Evolutionary conservation across 2,113 vertebrate genomes (phyloP).

Genomic region (Hemichromis elongatus): DNA sequence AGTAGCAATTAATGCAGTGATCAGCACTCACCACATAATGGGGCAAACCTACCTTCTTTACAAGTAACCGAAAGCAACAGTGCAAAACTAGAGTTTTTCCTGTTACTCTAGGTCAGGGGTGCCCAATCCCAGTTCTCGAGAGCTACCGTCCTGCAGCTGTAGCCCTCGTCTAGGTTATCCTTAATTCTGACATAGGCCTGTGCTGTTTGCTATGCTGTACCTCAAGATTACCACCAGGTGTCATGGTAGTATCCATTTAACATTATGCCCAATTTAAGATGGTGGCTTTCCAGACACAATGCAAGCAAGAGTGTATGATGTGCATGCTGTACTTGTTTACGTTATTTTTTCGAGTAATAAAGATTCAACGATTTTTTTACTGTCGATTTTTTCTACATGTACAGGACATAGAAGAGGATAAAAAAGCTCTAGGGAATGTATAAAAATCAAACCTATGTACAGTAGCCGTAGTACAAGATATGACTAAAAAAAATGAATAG

Average conservation of each 20-base stretch:
- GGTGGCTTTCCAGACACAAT: neutral
- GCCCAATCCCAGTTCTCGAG: too few relatives aligned
- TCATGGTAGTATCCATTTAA: neutral
- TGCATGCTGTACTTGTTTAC: neutral
- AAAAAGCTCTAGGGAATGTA: neutral
- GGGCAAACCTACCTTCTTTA: neutral
- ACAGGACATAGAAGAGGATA: neutral
- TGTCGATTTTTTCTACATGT: neutral
- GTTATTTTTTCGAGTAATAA: neutral
- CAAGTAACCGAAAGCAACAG: neutral
- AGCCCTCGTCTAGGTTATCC: neutral
- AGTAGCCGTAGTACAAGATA: neutral
- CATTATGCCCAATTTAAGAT: neutral
- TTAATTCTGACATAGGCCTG: neutral
- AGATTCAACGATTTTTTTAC: neutral
- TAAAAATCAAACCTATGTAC: neutral
- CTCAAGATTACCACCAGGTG: neutral
- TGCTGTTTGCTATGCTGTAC: neutral
- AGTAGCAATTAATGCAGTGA: neutral
- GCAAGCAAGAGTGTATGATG: neutral
- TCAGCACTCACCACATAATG: neutral
- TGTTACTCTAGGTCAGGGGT: neutral
- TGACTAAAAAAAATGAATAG: neutral
- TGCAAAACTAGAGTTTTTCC: neutral
- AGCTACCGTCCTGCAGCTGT: too few relatives aligned